Base-by-base conservation (phyloP, 1,140 invertebrate genomes). In the Drosophila teissieri region DNA sequence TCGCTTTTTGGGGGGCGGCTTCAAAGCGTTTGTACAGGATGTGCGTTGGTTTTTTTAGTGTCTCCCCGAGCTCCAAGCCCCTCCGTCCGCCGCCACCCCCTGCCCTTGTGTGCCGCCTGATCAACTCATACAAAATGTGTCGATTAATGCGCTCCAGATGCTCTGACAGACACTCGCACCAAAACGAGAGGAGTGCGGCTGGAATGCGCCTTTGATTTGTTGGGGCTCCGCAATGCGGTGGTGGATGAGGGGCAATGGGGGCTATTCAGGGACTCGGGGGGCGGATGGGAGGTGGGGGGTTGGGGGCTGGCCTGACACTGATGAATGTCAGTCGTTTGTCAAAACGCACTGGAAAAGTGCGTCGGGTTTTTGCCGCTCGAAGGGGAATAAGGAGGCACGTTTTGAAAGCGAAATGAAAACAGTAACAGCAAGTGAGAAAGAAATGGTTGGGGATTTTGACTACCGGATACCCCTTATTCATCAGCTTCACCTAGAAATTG, bases 291-390 rank as follows among this genome's bases (percentile, higher is more conserved):
- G 49, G n/a, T 22, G 31, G 31, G 37, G 49, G n/a, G 15, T 5
- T 37, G 2, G 57, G 15, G 34, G 51, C 34, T 60, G 42, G 45
- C 37, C 84, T 84, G 84, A 88, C 84, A 89, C 80, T 88, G 84
- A 88, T 88, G 84, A 89, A 88, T 88, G 85, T 88, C 84, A 88
- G 84, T 88, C 84, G 84, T 88, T 88, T 88, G 84, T 88, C 84
- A 88, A 89, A 88, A 86, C 83, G 80, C 83, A 75, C 80, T 89
- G 84, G 75, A 73, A 86, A 88, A 86, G 74, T 82, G 83, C 75
- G 70, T 73, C 54, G 67, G 51, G 60, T 57, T 65, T 77, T 40
- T 70, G 73, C 58, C 46, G 58, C 36, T 64, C 70, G 58, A 15
- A 39, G 52, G 60, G 51, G 17, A 36, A 58, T 44, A 49, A n/a